Evolutionary conservation across 2,888 invertebrate genomes (phyloP).

Genomic region (Fragum fragum): DNA sequence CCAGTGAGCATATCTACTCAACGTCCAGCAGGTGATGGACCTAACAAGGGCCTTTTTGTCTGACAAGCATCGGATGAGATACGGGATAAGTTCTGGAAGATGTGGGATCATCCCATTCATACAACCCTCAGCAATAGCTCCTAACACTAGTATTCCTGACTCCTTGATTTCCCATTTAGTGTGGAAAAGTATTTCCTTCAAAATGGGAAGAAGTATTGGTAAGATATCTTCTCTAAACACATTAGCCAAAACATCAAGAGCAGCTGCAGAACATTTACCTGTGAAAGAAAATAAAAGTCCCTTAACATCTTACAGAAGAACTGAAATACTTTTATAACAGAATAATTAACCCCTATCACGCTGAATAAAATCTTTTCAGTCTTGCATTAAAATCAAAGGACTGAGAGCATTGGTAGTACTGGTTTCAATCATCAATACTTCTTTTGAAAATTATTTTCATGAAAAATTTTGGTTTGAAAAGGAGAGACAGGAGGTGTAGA

Average conservation of each 20-base stretch:
- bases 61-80: constrained; percentile 95
- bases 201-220: constrained; percentile 97
- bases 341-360: no score
- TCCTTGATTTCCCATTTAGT: constrained; percentile 99
- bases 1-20: constrained; percentile 99
- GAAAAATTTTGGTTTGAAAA: no score
- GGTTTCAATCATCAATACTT: no score
- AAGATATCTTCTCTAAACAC: constrained; percentile 98
- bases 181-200: constrained; percentile 98
- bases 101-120: constrained; percentile 99
- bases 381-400: no score
- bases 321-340: no score
- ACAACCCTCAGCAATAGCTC: constrained; percentile 95
- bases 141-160: constrained; percentile 96
- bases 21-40: constrained; percentile 99
- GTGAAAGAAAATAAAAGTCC: constrained; percentile 30
- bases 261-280: constrained; percentile 99
- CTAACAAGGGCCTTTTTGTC: constrained; percentile 98
- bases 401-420: no score
- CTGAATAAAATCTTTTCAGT: no score
- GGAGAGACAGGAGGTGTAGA: no score
- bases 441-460: no score
- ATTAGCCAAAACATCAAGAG: constrained; percentile 98
- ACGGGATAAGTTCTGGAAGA: constrained; percentile 98
- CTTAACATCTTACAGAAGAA: no score